Evolutionary conservation across 2,113 vertebrate species (phyloP).

Genomic region (Strix uralensis): DNA sequence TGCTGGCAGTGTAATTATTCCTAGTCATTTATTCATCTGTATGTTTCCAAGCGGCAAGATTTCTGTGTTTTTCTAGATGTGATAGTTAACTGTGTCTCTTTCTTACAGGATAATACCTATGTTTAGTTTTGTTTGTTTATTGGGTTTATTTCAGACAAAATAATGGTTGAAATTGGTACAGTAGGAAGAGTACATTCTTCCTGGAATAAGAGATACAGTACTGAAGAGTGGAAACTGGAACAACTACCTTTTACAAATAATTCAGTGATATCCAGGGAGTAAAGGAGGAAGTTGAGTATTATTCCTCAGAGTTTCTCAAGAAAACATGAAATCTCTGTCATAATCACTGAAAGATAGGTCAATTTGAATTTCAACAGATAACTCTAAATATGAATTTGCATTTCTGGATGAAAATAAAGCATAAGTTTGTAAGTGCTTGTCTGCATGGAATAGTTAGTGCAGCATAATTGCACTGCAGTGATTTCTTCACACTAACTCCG

Average conservation of each 20-base stretch:
- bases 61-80: neutral
- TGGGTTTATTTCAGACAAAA: neutral
- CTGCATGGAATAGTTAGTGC: neutral
- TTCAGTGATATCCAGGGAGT: neutral
- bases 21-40: neutral
- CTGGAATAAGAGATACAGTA: neutral
- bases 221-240: neutral
- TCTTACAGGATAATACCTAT: neutral
- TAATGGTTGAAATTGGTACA: neutral
- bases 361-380: neutral
- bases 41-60: neutral
- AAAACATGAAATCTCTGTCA: neutral
- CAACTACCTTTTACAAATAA: neutral
- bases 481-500: neutral
- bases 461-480: neutral
- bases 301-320: neutral
- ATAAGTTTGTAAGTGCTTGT: neutral
- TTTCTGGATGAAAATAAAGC: neutral
- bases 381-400: neutral
- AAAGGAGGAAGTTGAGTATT: neutral
- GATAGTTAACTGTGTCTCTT: neutral
- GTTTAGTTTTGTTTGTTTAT: neutral
- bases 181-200: neutral
- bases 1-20: neutral
- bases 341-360: neutral